A percentile compares a stretch with the other conserved stretches of the same genome.
These are phyloP conservation scores for Cantharis rustica DNA, from an alignment of 2,888 invertebrate species.

Conservation along the genomic window DNA sequence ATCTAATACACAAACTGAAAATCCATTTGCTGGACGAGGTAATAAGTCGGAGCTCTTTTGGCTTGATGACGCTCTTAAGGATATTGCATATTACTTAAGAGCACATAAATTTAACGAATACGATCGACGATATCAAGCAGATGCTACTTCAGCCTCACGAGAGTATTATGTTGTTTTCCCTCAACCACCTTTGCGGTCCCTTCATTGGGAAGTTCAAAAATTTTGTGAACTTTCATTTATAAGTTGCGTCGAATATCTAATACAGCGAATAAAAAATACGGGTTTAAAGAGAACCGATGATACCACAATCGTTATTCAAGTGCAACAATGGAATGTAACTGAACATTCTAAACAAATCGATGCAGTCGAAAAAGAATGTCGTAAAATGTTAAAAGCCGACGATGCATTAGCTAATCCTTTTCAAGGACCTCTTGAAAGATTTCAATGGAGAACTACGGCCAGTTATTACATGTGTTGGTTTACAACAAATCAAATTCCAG, in stretches of 20 bases:
- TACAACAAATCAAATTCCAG: constrained; percentile 61
- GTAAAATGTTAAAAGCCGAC: constrained; percentile 54
- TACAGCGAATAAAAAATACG: constrained; percentile 42
- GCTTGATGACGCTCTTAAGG: constrained; percentile 58
- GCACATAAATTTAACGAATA: constrained; percentile 69
- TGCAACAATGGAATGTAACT: constrained; percentile 55
- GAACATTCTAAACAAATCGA: constrained; percentile 53
- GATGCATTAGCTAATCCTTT: constrained; percentile 60
- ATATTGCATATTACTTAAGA: constrained; percentile 66
- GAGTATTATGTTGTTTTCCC: constrained; percentile 59
- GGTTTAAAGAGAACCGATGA: constrained; percentile 59
- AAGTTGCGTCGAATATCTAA: constrained; percentile 63
- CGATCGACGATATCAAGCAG: constrained; percentile 58
- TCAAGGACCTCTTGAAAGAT: constrained; percentile 62
- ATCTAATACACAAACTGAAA: constrained; percentile 20
- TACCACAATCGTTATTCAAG: constrained; percentile 56
- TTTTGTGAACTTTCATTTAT: constrained; percentile 61
- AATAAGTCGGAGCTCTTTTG: constrained; percentile 43
- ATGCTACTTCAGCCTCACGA: constrained; percentile 39
- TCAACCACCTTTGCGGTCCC: constrained; percentile 59
- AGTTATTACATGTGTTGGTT: constrained; percentile 73
- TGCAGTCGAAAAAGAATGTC: constrained; percentile 59
- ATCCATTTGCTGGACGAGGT: constrained; percentile 27
- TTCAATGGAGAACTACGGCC: constrained; percentile 66
- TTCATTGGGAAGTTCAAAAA: constrained; percentile 67